Evolutionary conservation across 2,888 invertebrate species (phyloP).

Genomic region (Scotopteryx bipunctaria): DNA sequence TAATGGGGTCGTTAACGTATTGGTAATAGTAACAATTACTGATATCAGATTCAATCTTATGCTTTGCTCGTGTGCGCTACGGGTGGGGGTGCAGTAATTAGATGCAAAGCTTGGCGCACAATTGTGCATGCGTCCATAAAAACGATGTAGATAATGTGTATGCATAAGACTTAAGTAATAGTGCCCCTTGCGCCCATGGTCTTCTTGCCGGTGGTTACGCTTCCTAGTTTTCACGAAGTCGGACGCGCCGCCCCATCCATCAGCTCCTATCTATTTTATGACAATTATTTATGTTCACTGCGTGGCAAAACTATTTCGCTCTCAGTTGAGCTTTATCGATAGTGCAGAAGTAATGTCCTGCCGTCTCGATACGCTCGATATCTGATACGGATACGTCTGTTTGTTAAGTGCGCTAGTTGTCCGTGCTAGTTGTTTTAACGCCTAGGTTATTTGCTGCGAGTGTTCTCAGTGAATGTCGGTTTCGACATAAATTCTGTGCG

Average conservation of each 20-base stretch:
- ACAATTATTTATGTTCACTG: conserved; percentile 81
- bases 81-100: conserved; percentile 23
- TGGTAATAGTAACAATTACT: conserved; percentile 53
- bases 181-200: conserved; percentile 16
- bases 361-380: conserved; percentile 77
- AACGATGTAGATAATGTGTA: conserved; percentile 17
- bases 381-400: conserved; percentile 82
- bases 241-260: conserved; percentile 67
- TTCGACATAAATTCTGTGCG: conserved; percentile 80
- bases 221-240: conserved; percentile 65
- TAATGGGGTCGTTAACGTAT: conserved; percentile 55
- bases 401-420: conserved; percentile 81
- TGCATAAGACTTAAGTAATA: conserved; percentile 20
- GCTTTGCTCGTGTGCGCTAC: conserved; percentile 47
- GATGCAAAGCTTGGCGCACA: conserved; percentile 8
- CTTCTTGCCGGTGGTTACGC: conserved; percentile 37
- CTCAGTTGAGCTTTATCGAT: conserved; percentile 82
- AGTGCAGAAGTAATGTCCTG: conserved; percentile 79
- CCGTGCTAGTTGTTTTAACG: conserved; percentile 80
- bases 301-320: conserved; percentile 79
- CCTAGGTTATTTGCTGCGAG: conserved; percentile 79
- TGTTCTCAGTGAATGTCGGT: conserved; percentile 78
- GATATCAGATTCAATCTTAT: conserved; percentile 54
- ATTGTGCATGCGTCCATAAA: conserved; percentile 12
- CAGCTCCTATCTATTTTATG: conserved; percentile 78